Conservation (phyloP, 2,113 vertebrate species). For the Lipotes vexillifer region DNA sequence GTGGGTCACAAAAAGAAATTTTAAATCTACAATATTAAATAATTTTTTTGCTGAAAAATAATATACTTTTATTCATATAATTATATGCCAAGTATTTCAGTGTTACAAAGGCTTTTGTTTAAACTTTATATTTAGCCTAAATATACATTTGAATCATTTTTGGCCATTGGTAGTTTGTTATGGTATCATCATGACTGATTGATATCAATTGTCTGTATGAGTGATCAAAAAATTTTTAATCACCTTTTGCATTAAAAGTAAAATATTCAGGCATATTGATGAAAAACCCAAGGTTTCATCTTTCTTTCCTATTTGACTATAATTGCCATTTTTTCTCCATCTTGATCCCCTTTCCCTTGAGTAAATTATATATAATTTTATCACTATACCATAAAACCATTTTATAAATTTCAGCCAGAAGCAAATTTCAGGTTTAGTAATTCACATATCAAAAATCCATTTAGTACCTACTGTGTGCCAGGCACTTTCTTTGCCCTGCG, state of each 20-base stretch:
- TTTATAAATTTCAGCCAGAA: not conserved
- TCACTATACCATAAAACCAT: not conserved
- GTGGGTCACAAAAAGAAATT: not conserved
- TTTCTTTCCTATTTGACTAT: not conserved
- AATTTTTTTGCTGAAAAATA: not conserved
- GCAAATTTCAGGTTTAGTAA: not conserved
- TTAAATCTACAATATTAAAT: not conserved
- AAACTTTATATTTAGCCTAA: not conserved
- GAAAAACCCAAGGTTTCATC: not conserved
- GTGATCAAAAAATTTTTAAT: not conserved
- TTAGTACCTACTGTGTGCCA: not conserved
- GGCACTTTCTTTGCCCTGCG: not conserved
- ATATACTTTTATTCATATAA: not conserved
- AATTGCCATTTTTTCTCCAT: not conserved
- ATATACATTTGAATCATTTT: not conserved
- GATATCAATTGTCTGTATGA: not conserved
- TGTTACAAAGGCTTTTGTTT: not conserved
- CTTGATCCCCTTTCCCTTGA: not conserved
- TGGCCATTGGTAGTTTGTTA: not conserved
- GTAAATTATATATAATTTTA: not conserved
- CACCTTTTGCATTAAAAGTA: not conserved
- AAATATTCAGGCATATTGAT: not conserved
- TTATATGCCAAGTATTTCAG: not conserved
- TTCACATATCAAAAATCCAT: not conserved
- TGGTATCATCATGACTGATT: not conserved